phyloP scores from a whole-genome alignment of 1,140 invertebrate species.

The Apolygus lucorum region DNA sequence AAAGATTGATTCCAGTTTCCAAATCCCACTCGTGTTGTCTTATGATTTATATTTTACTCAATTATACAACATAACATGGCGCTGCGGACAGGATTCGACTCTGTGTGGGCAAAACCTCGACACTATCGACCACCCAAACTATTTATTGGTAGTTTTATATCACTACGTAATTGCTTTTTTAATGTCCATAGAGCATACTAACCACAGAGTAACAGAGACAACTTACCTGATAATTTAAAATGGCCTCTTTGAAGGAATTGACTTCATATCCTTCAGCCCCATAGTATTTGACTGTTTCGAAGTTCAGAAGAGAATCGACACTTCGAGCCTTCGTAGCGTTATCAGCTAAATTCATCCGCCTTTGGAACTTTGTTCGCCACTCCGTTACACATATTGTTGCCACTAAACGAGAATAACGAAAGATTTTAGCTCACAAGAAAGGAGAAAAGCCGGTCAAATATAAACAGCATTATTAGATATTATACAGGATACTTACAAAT shows the following conservation, averaged over 20 bases:
- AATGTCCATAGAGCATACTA: no score
- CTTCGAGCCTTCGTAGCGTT: slow-evolving; percentile 83
- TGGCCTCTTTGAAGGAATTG: slow-evolving; percentile 67
- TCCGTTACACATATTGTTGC: slow-evolving; percentile 82
- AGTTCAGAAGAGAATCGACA: slow-evolving; percentile 94
- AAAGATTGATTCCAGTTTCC: no score
- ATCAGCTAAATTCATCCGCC: slow-evolving; percentile 86
- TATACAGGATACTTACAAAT: slow-evolving; percentile 56
- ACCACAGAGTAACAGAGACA: no score
- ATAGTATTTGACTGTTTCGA: slow-evolving; percentile 97
- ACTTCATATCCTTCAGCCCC: slow-evolving; percentile 87
- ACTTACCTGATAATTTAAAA: slow-evolving; percentile 70
- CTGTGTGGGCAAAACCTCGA: no score
- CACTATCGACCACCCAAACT: no score
- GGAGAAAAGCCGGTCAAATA: not conserved
- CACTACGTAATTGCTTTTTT: not conserved
- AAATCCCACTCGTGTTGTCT: no score
- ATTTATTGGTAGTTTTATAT: not conserved
- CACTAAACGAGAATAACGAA: slow-evolving; percentile 44
- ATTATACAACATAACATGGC: no score
- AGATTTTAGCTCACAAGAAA: not conserved
- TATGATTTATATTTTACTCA: no score
- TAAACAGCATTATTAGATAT: not conserved
- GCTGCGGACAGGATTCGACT: no score
- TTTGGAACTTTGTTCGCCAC: slow-evolving; percentile 90